These are phyloP conservation scores for Rhabdophis nuchalis DNA, from an alignment of 2,797 vertebrate species.

Conservation along the genomic window DNA sequence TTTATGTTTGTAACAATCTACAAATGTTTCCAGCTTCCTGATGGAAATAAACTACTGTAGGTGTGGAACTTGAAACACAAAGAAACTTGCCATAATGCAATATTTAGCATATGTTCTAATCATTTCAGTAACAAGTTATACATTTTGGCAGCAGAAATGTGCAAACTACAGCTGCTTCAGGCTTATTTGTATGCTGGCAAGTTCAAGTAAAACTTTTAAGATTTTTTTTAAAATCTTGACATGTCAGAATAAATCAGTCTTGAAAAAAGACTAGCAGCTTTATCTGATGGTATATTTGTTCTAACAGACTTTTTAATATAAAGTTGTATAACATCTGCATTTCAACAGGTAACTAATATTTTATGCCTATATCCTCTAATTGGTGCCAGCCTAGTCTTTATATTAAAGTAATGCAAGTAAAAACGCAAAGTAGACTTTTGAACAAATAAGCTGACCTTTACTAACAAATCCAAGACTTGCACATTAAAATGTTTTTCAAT, in stretches of 20 bases:
- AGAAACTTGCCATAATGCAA: conserved; percentile 26
- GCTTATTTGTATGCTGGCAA: conserved; percentile 34
- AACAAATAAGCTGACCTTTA: not conserved
- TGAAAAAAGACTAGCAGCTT: conserved; percentile 53
- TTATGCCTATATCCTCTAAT: not conserved
- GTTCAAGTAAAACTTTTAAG: conserved; percentile 23
- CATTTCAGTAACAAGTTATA: not conserved
- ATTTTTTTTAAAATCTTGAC: conserved; percentile 12
- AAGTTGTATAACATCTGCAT: not conserved
- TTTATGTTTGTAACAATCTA: conserved; percentile 49
- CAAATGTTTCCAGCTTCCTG: conserved; percentile 33
- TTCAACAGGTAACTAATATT: not conserved
- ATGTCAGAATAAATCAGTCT: conserved; percentile 13
- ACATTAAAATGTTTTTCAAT: conserved; percentile 26
- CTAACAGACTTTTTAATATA: conserved; percentile 18
- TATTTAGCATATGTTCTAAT: conserved; percentile 1
- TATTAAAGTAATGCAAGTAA: not conserved
- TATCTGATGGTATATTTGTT: conserved; percentile 49
- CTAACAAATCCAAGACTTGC: conserved; percentile 3
- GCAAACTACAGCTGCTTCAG: conserved; percentile 41
- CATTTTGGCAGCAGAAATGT: conserved; percentile 45
- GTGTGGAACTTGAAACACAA: conserved; percentile 55
- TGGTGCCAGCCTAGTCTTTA: not conserved
- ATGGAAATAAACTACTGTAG: conserved; percentile 46
- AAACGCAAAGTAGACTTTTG: not conserved